Base-by-base conservation (phyloP, 2,888 invertebrate species). In the Muschampia plurimacula region DNA sequence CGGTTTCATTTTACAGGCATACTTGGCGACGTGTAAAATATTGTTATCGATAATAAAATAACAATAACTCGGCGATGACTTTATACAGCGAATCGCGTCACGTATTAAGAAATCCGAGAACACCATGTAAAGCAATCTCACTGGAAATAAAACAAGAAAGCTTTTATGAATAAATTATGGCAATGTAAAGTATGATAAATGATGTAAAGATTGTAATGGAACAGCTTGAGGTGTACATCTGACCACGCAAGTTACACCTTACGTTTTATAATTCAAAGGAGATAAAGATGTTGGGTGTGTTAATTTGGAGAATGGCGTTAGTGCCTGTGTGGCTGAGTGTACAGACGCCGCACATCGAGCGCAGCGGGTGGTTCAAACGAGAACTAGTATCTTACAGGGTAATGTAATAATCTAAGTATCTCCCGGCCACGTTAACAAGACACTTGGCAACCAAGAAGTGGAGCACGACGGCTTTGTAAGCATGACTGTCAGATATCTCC, bases 131-230 rank as follows among this genome's bases (percentile, higher is more conserved):
- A 89, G 85, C 83, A 88, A 92, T 89, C 89, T 86, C 78, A 75
- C 79, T 84, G 81, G 82, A 87, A 89, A 91, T 90, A 91, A 92
- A 93, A 92, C 86, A 89, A 89, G 87, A 88, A 87, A 85, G 84
- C 79, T 81, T 87, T 86, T 88, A 87, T 87, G 90, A 93, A 94
- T 94, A 93, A 93, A 91, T 93, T 93, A 93, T 89, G 83, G 89
- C 89, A 90, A 89, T 92, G 91, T 92, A 90, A 92, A 92, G 88
- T 92, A 92, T 94, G 93, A 94, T 93, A 90, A 93, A 94, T 87
- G 92, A 92, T 91, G 88, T 91, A 87, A 87, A 87, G 85, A 87
- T 89, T 86, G 89, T 92, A 93, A 93, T 92, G 91, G 89, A 91
- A 90, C 89, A 86, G 86, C 86, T 86, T 88, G 89, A 86, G 86